These are phyloP conservation scores for Leptinotarsa texana DNA, from an alignment of 1,140 invertebrate genomes.

Conservation along the genomic window DNA sequence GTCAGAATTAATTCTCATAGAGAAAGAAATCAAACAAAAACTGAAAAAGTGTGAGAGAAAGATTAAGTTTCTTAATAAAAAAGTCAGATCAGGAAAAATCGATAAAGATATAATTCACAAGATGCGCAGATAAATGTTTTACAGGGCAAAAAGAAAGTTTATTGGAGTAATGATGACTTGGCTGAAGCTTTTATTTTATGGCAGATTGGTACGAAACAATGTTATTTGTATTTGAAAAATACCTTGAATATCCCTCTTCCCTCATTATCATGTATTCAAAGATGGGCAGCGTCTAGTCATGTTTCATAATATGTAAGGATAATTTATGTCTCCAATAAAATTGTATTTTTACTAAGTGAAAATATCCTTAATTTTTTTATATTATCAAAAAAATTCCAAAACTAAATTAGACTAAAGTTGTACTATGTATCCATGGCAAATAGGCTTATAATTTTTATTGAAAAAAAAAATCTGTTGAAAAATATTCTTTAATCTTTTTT, in stretches of 20 bases:
- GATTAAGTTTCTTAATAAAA: background rate
- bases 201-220: slow-evolving; percentile 40
- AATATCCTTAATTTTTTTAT: no score
- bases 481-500: no score
- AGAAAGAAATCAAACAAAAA: background rate
- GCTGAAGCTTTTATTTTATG: slow-evolving; percentile 39
- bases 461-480: no score
- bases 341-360: no score
- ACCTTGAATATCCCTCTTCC: slow-evolving; percentile 40
- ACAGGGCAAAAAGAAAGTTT: slow-evolving; percentile 37
- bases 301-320: background rate
- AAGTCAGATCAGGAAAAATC: no score
- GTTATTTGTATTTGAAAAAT: slow-evolving; percentile 40
- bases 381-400: no score
- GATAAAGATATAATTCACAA: background rate
- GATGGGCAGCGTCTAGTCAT: slow-evolving; percentile 23
- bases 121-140: slow-evolving; percentile 41
- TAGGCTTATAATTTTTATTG: no score
- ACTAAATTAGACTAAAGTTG: no score
- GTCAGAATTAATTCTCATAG: background rate
- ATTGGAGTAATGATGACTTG: slow-evolving; percentile 43
- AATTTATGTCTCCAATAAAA: no score
- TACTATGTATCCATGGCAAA: no score
- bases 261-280: slow-evolving; percentile 39
- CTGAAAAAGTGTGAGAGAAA: background rate